These are phyloP conservation scores for Lophius americanus DNA, from an alignment of 2,797 vertebrate genomes.

Conservation along the genomic window DNA sequence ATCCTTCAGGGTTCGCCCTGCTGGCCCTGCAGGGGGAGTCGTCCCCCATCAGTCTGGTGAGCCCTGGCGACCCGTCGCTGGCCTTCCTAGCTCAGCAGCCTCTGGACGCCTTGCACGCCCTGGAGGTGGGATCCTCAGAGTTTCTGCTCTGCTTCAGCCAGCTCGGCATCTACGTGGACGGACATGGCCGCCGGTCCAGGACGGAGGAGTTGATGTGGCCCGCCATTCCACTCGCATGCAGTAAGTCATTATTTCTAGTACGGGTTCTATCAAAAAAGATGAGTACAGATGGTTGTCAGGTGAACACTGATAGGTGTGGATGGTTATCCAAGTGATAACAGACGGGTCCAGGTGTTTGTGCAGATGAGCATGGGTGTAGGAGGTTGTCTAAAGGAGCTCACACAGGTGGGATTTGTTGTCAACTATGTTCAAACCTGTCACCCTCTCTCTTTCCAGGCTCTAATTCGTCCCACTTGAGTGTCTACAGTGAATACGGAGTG, in stretches of 20 bases:
- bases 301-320: not conserved
- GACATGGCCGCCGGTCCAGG: conserved; percentile 91
- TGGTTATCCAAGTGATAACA: not conserved
- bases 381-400: too few relatives aligned
- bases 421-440: not conserved
- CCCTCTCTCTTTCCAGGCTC: conserved; percentile 82
- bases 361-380: too few relatives aligned
- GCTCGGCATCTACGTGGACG: conserved; percentile 94
- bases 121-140: conserved; percentile 88
- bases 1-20: conserved; percentile 93
- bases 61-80: conserved; percentile 90
- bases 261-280: not conserved
- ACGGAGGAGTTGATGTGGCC: conserved; percentile 98
- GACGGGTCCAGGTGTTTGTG: not conserved
- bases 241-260: conserved; percentile 80
- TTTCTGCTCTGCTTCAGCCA: conserved; percentile 97
- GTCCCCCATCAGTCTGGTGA: conserved; percentile 92
- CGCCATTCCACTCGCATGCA: conserved; percentile 91
- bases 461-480: conserved; percentile 88
- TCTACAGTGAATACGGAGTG: conserved; percentile 94
- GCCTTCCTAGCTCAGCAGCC: conserved; percentile 92
- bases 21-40: conserved; percentile 94
- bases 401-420: too few relatives aligned
- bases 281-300: not conserved
- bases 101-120: conserved; percentile 92